These are phyloP conservation scores for Euglossa dilemma DNA, from an alignment of 1,140 invertebrate genomes.

Conservation along the genomic window DNA sequence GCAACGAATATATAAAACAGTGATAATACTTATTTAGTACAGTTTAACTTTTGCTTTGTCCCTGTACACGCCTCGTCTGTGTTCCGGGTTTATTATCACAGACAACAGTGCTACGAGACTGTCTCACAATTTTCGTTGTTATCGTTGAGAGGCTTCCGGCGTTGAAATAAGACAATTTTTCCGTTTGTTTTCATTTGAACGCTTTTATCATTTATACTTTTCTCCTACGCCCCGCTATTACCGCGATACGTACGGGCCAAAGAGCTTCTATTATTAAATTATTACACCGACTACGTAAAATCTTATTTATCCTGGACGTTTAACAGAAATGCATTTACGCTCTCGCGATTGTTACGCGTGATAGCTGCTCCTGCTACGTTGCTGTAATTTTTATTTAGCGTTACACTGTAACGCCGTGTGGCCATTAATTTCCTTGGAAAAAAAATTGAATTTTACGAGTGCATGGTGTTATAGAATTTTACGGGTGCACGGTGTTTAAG, in stretches of 20 bases:
- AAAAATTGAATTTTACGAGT: too few species aligned
- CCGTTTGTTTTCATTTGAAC: neutral
- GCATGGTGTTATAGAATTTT: neutral
- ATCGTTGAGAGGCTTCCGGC: slow-evolving; percentile 8
- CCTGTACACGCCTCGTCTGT: neutral
- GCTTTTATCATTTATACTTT: neutral
- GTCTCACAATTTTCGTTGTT: slow-evolving; percentile 13
- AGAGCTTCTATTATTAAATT: neutral
- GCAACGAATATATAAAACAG: neutral
- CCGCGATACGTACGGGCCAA: neutral
- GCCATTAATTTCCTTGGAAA: neutral
- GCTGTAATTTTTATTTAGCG: neutral
- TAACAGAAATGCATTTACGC: neutral
- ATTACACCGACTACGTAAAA: neutral
- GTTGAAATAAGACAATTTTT: slow-evolving; percentile 11
- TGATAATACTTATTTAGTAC: neutral
- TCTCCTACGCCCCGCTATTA: neutral
- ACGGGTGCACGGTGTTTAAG: neutral
- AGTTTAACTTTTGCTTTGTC: neutral
- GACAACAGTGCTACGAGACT: neutral
- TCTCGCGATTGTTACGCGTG: neutral
- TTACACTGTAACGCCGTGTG: neutral
- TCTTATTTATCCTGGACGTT: neutral
- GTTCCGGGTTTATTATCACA: slow-evolving; percentile 16
- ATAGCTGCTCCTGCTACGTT: neutral